phyloP scores from a whole-genome alignment of 2,113 vertebrate species.

The Platichthys flesus region DNA sequence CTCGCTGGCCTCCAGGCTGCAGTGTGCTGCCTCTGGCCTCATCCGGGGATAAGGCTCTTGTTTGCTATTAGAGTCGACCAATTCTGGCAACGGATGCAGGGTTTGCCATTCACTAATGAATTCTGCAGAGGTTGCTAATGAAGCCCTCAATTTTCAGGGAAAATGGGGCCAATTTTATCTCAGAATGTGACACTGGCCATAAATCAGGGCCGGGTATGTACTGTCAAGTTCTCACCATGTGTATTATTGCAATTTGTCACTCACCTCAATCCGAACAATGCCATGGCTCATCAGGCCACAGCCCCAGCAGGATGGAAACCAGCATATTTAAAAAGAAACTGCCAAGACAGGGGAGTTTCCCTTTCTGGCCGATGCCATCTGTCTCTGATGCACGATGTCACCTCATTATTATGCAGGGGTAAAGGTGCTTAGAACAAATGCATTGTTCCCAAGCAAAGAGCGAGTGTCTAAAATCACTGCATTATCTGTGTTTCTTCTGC shows the following conservation, averaged over 20 bases:
- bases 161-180: conserved; percentile 16
- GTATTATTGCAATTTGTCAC: conserved; percentile 16
- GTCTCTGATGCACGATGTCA: conserved; percentile 65
- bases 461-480: conserved; percentile 14
- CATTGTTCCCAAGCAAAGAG: conserved; percentile 47
- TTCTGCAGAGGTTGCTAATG: conserved; percentile 58
- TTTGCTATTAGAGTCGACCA: conserved; percentile 64
- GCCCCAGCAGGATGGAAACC: conserved; percentile 31
- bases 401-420: conserved; percentile 72
- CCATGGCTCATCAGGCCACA: conserved; percentile 5
- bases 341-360: conserved; percentile 32
- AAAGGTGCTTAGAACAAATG: conserved; percentile 46
- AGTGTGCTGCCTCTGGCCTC: conserved; percentile 77
- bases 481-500: neutral
- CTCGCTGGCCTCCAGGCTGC: conserved; percentile 77
- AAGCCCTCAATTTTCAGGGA: conserved; percentile 39
- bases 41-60: conserved; percentile 63
- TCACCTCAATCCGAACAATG: conserved; percentile 15
- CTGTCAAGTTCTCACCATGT: conserved; percentile 7
- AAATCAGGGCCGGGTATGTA: neutral
- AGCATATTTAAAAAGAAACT: conserved; percentile 43
- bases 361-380: conserved; percentile 64
- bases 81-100: conserved; percentile 48
- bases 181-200: conserved; percentile 30
- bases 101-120: conserved; percentile 44